Evolutionary conservation across 2,888 invertebrate genomes (phyloP), one percentile per base, ranked within the genome.

Genomic region (Lycaena phlaeas): DNA sequence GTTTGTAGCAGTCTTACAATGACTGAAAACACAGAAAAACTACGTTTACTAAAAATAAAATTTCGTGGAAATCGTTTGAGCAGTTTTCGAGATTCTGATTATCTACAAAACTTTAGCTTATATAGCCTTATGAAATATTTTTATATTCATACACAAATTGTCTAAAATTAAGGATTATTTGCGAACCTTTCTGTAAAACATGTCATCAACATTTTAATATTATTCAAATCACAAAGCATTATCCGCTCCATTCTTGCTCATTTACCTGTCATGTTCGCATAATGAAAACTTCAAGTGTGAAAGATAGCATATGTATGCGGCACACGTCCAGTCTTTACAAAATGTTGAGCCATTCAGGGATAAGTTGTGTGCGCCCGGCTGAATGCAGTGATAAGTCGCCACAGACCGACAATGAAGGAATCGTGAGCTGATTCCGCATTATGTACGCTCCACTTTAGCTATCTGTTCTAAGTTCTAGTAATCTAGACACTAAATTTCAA

Each of bases 321-420:
- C 66, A 66, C 81, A 81, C 82, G 78, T 78, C 75, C 57, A 70
- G 77, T 76, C 79, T 78, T 81, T 76, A 77, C 81, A 77, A 79
- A 79, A 76, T 81, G 62, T 61, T 73, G 76, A 74, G 69, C 70
- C 69, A 75, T 77, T 78, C 78, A 75, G 62, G 74, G 72, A 69
- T 72, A 79, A 82, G 74, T 79, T 81, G 61, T 65, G 68, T 63
- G 67, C 68, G 67, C 57, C 65, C 66, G 64, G 54, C 65, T 67
- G 71, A 69, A 68, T 66, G 64, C 57, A n/a, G 64, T 69, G 76
- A 76, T 77, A 79, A 75, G 69, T 70, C 64, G 59, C 54, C 57
- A 45, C 56, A 58, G 54, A 71, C n/a, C n/a, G n/a, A n/a, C 70
- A 70, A 73, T 72, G 74, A 63, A 59, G 52, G 58, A 53, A 49